Evolutionary conservation across 2,888 invertebrate genomes (phyloP).

Genomic region (Andrena hattorfiana): DNA sequence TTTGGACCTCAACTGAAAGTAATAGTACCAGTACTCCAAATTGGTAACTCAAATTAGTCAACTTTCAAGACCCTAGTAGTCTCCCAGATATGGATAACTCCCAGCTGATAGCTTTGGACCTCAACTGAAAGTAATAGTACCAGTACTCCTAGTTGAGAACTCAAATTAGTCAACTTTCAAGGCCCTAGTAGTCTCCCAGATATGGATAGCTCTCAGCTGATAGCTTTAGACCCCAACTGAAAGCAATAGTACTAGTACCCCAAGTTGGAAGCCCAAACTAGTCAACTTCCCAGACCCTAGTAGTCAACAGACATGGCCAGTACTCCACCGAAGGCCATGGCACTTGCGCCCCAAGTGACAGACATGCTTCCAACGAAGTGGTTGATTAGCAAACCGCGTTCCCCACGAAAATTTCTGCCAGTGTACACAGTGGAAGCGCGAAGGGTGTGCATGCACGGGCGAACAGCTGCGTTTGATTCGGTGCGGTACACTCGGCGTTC

Average conservation of each 20-base stretch:
- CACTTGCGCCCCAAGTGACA: background rate
- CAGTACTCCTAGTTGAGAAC: background rate
- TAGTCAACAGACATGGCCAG: no score
- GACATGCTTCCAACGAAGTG: background rate
- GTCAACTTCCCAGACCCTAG: background rate
- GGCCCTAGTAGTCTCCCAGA: no score
- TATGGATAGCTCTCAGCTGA: background rate
- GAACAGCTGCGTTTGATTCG: constrained; percentile 74
- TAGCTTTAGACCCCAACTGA: background rate
- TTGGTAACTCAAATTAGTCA: background rate
- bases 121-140: background rate
- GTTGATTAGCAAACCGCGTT: background rate
- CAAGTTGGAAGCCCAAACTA: background rate
- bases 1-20: no score
- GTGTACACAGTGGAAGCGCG: constrained; percentile 3
- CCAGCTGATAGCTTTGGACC: background rate
- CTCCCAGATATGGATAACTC: background rate
- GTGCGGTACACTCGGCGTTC: constrained; percentile 70
- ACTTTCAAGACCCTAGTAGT: no score
- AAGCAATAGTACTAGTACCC: background rate
- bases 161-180: background rate
- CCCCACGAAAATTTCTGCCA: constrained; percentile 27
- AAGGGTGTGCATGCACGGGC: constrained; percentile 22
- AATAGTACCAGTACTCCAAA: no score
- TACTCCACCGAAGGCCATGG: no score